Base-by-base conservation (phyloP, 2,113 vertebrate species). In the Pteropus alecto region DNA sequence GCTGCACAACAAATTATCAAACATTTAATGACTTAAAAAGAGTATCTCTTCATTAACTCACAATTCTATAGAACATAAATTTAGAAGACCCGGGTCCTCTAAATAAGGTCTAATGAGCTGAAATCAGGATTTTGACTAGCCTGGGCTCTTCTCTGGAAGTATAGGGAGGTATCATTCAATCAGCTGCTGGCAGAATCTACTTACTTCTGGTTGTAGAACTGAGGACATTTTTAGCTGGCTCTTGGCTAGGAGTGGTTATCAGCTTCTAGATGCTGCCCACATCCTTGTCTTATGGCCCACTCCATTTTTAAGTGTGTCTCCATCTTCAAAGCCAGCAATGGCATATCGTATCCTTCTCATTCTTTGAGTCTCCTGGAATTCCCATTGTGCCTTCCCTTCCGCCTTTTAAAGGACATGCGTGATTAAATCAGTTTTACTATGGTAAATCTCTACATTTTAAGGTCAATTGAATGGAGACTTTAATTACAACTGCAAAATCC, bases 151-250 rank as follows among this genome's bases (percentile, higher is more conserved):
- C 15, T 3, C 28, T 56, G 33, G 26, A 24, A 3, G 4, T 13
- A 21, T 61, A 30, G 3, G 15, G 13, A 70, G 15, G 10, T 28
- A 21, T 33, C 6, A 2, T 6, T 58, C 2, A 0, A 0, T 61
- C 7, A 7, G 7, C 73, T 7, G 28, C 5, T 26, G 10, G 35
- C 6, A 41, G 73, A 67, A 51, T 28, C 28, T 12, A 56, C 16
- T 43, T 68, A 38, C 41, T 68, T 56, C 14, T 3, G 38, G 10
- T 38, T 76, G 0, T 41, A 48, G 5, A 13, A 63, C 4, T 82
- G 18, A 54, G 8, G 30, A 33, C 11, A 5, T 60, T 51, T 90
- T n/a, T 90, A 65, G 15, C 12, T 79, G 5, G 38, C 5, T 35
- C 2, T n/a, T 67, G 28, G 58, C 3, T 2, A 1, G 56, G 5